These are phyloP conservation scores for Streptopelia turtur DNA, from an alignment of 2,797 vertebrate species.

Conservation along the genomic window DNA sequence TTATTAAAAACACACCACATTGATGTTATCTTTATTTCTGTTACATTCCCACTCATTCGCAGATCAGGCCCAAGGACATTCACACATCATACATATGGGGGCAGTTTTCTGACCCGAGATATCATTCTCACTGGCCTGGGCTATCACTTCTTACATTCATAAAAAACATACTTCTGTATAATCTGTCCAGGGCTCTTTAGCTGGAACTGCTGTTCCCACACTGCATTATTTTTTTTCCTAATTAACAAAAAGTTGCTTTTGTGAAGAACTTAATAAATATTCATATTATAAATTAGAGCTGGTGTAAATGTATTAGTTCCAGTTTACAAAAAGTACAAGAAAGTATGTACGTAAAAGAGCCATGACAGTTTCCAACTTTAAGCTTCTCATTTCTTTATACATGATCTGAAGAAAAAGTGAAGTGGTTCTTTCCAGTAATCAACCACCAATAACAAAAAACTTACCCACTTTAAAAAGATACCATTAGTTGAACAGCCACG, in stretches of 20 bases:
- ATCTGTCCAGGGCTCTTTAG: too few species aligned
- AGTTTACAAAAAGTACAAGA: not conserved
- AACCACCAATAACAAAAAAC: not conserved
- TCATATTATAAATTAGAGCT: not conserved
- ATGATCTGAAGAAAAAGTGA: not conserved
- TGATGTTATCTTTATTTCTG: too few species aligned
- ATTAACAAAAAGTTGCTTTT: not conserved
- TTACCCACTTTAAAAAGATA: not conserved
- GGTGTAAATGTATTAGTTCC: not conserved
- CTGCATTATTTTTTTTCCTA: not conserved
- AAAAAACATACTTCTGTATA: too few species aligned
- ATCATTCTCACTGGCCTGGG: too few species aligned
- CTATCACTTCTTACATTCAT: too few species aligned
- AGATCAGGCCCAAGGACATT: too few species aligned
- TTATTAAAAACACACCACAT: too few species aligned
- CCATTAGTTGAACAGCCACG: accelerated
- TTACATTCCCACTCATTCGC: too few species aligned
- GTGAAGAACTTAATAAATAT: not conserved
- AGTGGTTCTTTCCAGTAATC: not conserved
- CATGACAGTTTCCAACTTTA: not conserved
- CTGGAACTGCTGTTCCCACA: too few species aligned
- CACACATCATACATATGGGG: too few species aligned
- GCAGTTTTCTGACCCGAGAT: too few species aligned
- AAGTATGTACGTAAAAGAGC: not conserved
- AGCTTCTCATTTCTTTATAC: not conserved